These are phyloP conservation scores for Atta texana DNA, from an alignment of 1,140 invertebrate genomes.

Conservation along the genomic window DNA sequence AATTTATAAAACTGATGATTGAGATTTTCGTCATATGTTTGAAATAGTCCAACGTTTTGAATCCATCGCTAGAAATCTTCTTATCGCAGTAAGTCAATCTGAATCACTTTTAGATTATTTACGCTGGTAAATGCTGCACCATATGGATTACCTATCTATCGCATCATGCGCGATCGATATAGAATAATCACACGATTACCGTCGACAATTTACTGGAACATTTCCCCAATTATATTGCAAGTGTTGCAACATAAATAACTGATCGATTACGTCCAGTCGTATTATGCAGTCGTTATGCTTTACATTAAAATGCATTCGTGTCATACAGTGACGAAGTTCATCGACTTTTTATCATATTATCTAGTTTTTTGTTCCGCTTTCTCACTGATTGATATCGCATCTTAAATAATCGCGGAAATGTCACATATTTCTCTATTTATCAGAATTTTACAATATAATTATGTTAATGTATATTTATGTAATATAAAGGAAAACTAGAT, in stretches of 20 bases:
- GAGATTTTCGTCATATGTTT: not conserved
- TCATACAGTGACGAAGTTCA: not conserved
- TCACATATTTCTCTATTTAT: not conserved
- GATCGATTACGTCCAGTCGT: slow-evolving; percentile 44
- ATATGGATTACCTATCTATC: slow-evolving; percentile 26
- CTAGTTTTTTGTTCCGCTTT: not conserved
- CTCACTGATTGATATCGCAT: not conserved
- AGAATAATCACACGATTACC: slow-evolving; percentile 39
- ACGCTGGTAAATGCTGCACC: not conserved
- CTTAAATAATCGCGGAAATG: not conserved
- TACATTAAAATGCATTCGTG: slow-evolving; percentile 13
- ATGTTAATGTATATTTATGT: not conserved
- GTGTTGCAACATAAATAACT: slow-evolving; percentile 55
- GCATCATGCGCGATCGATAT: not conserved
- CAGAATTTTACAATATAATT: not conserved
- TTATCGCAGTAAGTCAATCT: not conserved
- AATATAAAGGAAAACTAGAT: not conserved
- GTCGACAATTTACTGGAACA: slow-evolving; percentile 31
- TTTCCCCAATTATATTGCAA: slow-evolving; percentile 51
- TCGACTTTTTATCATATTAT: slow-evolving; percentile 12
- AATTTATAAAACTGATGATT: not conserved
- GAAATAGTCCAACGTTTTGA: not conserved
- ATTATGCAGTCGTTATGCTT: slow-evolving; percentile 35
- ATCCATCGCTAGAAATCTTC: not conserved
- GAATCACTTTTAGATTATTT: slow-evolving; percentile 24